Conservation (phyloP, 2,797 vertebrate genomes). For the Huso huso region DNA sequence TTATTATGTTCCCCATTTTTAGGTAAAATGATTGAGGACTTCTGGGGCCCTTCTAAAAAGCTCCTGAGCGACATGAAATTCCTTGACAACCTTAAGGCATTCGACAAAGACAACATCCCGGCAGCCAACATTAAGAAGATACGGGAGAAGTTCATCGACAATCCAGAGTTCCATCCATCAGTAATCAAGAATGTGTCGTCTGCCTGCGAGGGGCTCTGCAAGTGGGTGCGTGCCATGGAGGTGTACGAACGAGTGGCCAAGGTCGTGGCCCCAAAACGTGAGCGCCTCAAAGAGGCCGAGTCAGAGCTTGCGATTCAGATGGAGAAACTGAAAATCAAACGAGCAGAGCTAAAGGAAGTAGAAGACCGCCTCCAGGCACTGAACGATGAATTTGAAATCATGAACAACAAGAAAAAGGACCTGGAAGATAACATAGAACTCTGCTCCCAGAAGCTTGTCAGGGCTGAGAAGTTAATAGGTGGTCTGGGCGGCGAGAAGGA, state of each 20-base stretch:
- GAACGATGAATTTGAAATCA: conserved; percentile 68
- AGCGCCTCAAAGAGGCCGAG: conserved; percentile 66
- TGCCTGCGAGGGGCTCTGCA: conserved; percentile 87
- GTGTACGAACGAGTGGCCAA: conserved; percentile 82
- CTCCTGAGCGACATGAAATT: conserved; percentile 87
- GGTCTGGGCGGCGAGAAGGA: conserved; percentile 91
- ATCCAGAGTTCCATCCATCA: conserved; percentile 79
- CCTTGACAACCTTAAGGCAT: conserved; percentile 75
- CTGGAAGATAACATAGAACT: conserved; percentile 78
- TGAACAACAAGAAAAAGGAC: conserved; percentile 68
- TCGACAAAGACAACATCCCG: conserved; percentile 84
- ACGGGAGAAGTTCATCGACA: conserved; percentile 74
- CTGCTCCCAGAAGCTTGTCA: conserved; percentile 78
- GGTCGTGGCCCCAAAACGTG: conserved; percentile 81
- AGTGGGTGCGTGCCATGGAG: conserved; percentile 89
- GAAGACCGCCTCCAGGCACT: conserved; percentile 70
- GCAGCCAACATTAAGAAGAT: conserved; percentile 73
- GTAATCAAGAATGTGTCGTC: conserved; percentile 87
- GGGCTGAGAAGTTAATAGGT: conserved; percentile 82
- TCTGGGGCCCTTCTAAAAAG: conserved; percentile 84
- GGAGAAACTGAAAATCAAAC: conserved; percentile 68
- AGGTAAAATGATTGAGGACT: conserved; percentile 94
- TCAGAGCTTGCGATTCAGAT: conserved; percentile 63
- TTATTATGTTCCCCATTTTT: not conserved
- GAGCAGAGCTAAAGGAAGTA: conserved; percentile 73